These are phyloP conservation scores for Psittacara wagleri DNA, from an alignment of 2,113 vertebrate genomes.

Conservation along the genomic window DNA sequence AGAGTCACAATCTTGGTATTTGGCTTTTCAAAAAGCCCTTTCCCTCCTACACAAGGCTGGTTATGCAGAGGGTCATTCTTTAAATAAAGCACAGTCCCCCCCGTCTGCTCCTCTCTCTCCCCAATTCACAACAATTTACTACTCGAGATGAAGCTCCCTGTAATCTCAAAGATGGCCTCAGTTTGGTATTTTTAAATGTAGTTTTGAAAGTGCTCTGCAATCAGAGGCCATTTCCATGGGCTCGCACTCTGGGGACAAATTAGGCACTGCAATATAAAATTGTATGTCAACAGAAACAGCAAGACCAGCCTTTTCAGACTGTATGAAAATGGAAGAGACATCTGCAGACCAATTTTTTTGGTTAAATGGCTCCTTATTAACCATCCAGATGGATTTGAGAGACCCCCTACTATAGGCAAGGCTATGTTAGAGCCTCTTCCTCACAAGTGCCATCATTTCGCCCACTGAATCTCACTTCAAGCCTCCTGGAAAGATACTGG, in stretches of 20 bases:
- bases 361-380: slow-evolving; percentile 54
- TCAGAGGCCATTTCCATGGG: slow-evolving; percentile 71
- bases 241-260: slow-evolving; percentile 60
- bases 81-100: slow-evolving; percentile 51
- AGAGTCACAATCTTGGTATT: slow-evolving; percentile 58
- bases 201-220: slow-evolving; percentile 74
- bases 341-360: slow-evolving; percentile 52
- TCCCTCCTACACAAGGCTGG: slow-evolving; percentile 60
- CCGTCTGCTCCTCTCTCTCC: slow-evolving; percentile 43
- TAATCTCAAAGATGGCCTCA: slow-evolving; percentile 71
- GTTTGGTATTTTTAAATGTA: slow-evolving; percentile 70
- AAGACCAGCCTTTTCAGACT: slow-evolving; percentile 60
- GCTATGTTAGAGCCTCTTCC: not conserved
- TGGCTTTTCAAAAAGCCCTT: slow-evolving; percentile 62
- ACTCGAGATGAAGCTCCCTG: slow-evolving; percentile 67
- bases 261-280: slow-evolving; percentile 66
- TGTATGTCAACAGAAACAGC: slow-evolving; percentile 67
- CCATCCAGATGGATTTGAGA: slow-evolving; percentile 43
- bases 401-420: slow-evolving; percentile 14
- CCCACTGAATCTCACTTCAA: not conserved
- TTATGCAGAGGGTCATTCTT: slow-evolving; percentile 48
- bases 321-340: slow-evolving; percentile 54
- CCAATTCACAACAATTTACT: slow-evolving; percentile 74
- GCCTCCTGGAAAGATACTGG: not conserved
- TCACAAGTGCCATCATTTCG: slow-evolving; percentile 17